Evolutionary conservation across 2,113 vertebrate species (phyloP).

Genomic region (Brachypteracias leptosomus): DNA sequence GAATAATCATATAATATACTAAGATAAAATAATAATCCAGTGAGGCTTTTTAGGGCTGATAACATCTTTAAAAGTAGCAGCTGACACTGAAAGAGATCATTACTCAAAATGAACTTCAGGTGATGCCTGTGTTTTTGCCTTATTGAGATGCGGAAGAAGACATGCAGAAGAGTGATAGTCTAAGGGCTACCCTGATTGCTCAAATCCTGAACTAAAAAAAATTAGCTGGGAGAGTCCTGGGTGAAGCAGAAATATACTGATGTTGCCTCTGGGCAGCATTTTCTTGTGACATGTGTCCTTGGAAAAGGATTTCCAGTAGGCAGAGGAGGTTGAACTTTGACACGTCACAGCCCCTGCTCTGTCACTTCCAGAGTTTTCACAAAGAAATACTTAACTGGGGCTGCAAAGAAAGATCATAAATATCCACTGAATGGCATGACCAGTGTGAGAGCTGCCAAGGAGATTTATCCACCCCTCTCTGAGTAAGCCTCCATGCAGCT

Average conservation of each 20-base stretch:
- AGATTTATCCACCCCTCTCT: not conserved
- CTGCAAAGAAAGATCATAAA: not conserved
- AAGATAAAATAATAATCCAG: not conserved
- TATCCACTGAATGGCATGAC: not conserved
- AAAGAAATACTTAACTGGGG: not conserved
- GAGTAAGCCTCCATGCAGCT: not conserved
- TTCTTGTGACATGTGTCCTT: not conserved
- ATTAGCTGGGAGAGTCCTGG: not conserved
- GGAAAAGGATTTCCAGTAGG: not conserved
- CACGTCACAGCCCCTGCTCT: not conserved
- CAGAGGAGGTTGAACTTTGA: not conserved
- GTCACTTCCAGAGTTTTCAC: not conserved
- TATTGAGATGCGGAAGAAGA: not conserved
- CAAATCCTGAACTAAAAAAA: not conserved
- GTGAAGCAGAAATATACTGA: not conserved
- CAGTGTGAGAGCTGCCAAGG: not conserved
- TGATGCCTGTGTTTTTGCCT: not conserved
- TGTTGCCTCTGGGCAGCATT: not conserved
- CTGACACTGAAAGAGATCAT: not conserved
- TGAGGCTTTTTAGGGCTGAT: not conserved
- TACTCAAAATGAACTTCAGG: not conserved
- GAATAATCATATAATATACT: not conserved
- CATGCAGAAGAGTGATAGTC: not conserved
- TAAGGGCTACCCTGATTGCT: not conserved
- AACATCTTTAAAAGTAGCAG: not conserved